These are phyloP conservation scores for Stenichneumon culpator DNA, from an alignment of 2,888 invertebrate species.

Conservation along the genomic window DNA sequence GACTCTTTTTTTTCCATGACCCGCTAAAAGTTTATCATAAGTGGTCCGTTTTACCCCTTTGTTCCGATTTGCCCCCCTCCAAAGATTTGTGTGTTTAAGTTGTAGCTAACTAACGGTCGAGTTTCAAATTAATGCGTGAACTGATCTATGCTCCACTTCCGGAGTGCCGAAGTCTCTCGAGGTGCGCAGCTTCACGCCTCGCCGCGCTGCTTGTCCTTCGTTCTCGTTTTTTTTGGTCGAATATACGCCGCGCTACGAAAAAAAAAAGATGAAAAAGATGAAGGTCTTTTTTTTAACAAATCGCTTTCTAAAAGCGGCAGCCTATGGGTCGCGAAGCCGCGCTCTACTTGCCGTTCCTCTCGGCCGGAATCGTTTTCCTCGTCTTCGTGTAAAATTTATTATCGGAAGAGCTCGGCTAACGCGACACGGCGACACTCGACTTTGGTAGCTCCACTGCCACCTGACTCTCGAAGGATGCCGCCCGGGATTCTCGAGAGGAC, in stretches of 20 bases:
- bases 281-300: constrained; percentile 5
- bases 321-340: constrained; percentile 1
- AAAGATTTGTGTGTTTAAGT: background rate
- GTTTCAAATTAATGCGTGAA: background rate
- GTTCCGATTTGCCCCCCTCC: too few species aligned
- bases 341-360: constrained; percentile 21
- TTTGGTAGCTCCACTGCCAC: constrained; percentile 38
- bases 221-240: background rate
- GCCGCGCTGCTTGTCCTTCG: constrained; percentile 25
- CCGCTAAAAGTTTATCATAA: too few species aligned
- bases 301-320: constrained; percentile 14
- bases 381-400: background rate
- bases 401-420: background rate
- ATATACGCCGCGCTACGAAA: constrained; percentile 5
- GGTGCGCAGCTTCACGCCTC: constrained; percentile 44
- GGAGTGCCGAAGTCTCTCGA: background rate
- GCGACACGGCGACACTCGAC: constrained; percentile 18
- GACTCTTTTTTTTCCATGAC: too few species aligned
- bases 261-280: constrained; percentile 10
- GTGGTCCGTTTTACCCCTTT: too few species aligned
- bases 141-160: constrained; percentile 24
- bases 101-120: background rate
- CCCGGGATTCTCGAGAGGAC: constrained; percentile 44
- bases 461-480: constrained; percentile 43
- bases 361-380: constrained; percentile 3